A percentile compares a stretch with the other conserved stretches of the same genome.
These are phyloP conservation scores for Hiodon alosoides DNA, from an alignment of 2,113 vertebrate genomes.

Conservation along the genomic window DNA sequence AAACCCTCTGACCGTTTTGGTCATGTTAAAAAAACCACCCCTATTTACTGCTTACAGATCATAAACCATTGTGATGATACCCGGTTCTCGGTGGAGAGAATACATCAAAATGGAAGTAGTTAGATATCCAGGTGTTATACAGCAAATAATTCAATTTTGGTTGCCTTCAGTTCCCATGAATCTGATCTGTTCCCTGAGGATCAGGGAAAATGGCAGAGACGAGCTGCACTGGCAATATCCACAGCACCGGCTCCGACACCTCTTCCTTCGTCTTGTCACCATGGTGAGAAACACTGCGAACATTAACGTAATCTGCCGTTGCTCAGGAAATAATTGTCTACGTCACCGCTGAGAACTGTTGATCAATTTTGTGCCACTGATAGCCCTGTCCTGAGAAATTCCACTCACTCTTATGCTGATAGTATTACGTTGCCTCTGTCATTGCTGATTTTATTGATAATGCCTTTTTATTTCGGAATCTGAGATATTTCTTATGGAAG, in stretches of 20 bases:
- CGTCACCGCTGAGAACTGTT: neutral
- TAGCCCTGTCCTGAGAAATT: neutral
- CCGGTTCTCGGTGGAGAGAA: neutral
- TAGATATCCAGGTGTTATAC: too few species aligned
- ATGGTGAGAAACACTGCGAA: constrained; percentile 10
- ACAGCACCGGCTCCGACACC: neutral
- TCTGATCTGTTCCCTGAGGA: neutral
- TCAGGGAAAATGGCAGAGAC: neutral
- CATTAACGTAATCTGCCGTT: constrained; percentile 10
- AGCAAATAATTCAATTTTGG: neutral
- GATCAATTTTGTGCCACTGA: neutral
- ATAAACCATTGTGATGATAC: neutral
- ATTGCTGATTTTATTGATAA: neutral
- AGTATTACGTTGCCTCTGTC: neutral
- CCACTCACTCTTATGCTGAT: neutral
- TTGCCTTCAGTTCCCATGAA: neutral
- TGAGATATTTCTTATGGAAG: neutral
- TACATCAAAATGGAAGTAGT: too few species aligned
- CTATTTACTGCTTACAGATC: neutral
- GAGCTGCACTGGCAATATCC: neutral
- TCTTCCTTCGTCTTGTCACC: constrained; percentile 1
- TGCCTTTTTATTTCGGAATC: neutral
- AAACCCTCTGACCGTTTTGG: neutral
- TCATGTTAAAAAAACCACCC: neutral
- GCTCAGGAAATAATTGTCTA: neutral